Evolutionary conservation across 2,888 invertebrate species (phyloP).

Genomic region (Limenitis camilla): DNA sequence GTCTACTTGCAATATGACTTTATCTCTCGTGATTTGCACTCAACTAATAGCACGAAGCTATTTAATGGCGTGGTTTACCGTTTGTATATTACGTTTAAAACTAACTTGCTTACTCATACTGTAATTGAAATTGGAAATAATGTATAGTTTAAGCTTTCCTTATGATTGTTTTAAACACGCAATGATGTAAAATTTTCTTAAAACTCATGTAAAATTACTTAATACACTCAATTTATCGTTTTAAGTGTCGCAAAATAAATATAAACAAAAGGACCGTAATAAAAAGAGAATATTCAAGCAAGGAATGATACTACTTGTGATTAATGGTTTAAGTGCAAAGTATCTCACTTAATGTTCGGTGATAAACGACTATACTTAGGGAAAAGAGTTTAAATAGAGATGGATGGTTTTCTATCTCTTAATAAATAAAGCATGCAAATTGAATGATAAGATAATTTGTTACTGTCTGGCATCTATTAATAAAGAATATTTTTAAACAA

Average conservation of each 20-base stretch:
- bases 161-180: background rate
- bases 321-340: conserved; percentile 9
- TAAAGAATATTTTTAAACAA: too few relatives aligned
- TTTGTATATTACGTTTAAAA: conserved; percentile 6
- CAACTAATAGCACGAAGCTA: conserved; percentile 9
- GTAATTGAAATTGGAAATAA: conserved; percentile 1
- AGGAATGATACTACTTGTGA: conserved; percentile 11
- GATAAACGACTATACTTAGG: conserved; percentile 18
- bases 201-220: too few relatives aligned
- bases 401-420: background rate
- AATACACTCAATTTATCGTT: background rate
- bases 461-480: too few relatives aligned
- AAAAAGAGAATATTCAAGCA: conserved; percentile 16
- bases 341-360: conserved; percentile 16
- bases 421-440: background rate
- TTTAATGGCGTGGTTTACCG: conserved; percentile 8
- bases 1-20: conserved; percentile 16
- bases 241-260: conserved; percentile 9
- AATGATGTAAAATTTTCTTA: too few relatives aligned
- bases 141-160: background rate
- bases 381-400: background rate
- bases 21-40: conserved; percentile 8
- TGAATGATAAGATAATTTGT: background rate
- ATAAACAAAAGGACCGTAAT: conserved; percentile 11
- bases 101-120: background rate